phyloP scores from a whole-genome alignment of 2,113 vertebrate species.

The Hiodon tergisus region DNA sequence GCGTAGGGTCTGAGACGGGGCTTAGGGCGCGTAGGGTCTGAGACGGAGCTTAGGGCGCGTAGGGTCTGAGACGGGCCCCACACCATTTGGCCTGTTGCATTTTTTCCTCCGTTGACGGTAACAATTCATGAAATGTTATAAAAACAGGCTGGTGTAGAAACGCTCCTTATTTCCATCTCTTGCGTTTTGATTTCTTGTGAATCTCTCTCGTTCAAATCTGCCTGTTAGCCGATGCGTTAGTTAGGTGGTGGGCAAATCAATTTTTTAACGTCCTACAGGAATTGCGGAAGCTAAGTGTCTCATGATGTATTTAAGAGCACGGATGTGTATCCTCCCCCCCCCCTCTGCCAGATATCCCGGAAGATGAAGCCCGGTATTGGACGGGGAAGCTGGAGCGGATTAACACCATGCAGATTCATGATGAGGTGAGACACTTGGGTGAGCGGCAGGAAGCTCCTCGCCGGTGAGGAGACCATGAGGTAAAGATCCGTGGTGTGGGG shows the following conservation, averaged over 20 bases:
- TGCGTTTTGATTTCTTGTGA: too few species aligned
- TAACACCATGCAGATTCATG: constrained; percentile 74
- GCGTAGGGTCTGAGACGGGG: neutral
- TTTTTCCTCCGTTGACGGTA: too few species aligned
- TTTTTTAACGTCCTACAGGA: constrained; percentile 19
- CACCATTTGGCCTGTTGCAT: too few species aligned
- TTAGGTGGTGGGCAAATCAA: neutral
- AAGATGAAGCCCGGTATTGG: constrained; percentile 96
- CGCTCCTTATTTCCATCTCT: too few species aligned
- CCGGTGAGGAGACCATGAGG: neutral
- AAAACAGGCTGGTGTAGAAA: too few species aligned
- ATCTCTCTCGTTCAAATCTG: too few species aligned
- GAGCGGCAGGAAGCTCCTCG: too few species aligned
- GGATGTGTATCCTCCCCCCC: neutral
- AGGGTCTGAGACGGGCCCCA: too few species aligned
- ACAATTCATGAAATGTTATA: too few species aligned
- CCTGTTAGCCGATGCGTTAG: too few species aligned
- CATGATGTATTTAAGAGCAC: constrained; percentile 7
- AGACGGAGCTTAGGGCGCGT: too few species aligned
- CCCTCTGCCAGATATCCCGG: constrained; percentile 81
- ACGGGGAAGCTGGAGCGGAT: constrained; percentile 83
- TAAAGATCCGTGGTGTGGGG: neutral
- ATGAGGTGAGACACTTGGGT: constrained; percentile 67
- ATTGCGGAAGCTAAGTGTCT: neutral
- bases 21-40: too few species aligned